These are phyloP conservation scores for Jaculus jaculus DNA, from an alignment of 2,113 vertebrate species.

Conservation along the genomic window DNA sequence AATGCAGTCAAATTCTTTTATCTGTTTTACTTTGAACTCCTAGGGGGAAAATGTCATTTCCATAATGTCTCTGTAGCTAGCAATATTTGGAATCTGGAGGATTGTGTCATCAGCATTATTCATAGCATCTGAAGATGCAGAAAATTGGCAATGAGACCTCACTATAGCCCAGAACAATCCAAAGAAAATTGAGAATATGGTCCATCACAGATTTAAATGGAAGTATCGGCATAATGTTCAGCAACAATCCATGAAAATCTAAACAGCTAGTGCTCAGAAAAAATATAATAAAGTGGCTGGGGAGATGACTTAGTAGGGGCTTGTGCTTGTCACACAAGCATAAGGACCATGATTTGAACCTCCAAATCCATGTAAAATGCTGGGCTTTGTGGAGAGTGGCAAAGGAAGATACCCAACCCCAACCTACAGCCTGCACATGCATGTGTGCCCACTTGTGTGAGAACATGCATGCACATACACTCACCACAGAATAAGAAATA, in stretches of 20 bases:
- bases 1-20: not conserved
- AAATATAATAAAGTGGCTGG: not conserved
- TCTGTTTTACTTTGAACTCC: constrained; percentile 22
- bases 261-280: not conserved
- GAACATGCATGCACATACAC: too few relatives aligned
- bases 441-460: too few relatives aligned
- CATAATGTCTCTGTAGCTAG: not conserved
- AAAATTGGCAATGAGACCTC: not conserved
- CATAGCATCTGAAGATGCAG: not conserved
- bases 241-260: not conserved
- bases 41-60: constrained; percentile 26
- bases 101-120: not conserved
- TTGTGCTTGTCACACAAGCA: too few relatives aligned
- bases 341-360: too few relatives aligned
- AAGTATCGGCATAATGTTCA: not conserved
- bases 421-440: too few relatives aligned
- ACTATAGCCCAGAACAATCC: not conserved
- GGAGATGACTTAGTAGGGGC: too few relatives aligned
- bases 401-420: too few relatives aligned
- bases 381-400: too few relatives aligned
- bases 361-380: too few relatives aligned
- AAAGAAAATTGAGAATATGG: not conserved
- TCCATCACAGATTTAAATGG: not conserved
- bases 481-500: too few relatives aligned
- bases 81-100: not conserved